Evolutionary conservation across 2,113 vertebrate genomes (phyloP).

Genomic region (Saimiri boliviensis): DNA sequence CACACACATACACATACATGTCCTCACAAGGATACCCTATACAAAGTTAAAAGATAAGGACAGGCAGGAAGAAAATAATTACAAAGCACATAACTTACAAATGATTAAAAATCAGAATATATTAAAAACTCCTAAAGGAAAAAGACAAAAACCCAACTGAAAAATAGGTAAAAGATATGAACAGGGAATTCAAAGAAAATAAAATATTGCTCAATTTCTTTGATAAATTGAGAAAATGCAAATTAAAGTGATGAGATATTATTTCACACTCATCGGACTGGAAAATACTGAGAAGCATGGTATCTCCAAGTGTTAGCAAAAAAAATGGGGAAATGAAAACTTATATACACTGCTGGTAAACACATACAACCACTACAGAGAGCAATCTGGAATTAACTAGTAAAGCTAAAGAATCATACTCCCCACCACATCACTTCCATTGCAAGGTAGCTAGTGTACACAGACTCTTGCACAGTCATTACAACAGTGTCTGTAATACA

Average conservation of each 20-base stretch:
- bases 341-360: neutral
- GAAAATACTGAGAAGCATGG: neutral
- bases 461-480: neutral
- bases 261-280: neutral
- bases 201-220: neutral
- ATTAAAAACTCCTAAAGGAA: neutral
- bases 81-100: neutral
- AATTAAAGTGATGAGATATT: neutral
- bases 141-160: neutral
- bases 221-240: neutral
- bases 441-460: neutral
- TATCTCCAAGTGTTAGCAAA: neutral
- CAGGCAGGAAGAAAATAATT: neutral
- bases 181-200: neutral
- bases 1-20: neutral
- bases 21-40: neutral
- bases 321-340: neutral
- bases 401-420: neutral
- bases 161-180: neutral
- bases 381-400: neutral
- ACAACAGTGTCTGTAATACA: neutral
- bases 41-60: constrained; percentile 27
- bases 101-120: constrained; percentile 3
- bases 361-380: neutral
- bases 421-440: neutral